A percentile compares a stretch with the other conserved stretches of the same genome.
Evolutionary conservation across 2,888 invertebrate species (phyloP).

Genomic region (Ctena decussata): DNA sequence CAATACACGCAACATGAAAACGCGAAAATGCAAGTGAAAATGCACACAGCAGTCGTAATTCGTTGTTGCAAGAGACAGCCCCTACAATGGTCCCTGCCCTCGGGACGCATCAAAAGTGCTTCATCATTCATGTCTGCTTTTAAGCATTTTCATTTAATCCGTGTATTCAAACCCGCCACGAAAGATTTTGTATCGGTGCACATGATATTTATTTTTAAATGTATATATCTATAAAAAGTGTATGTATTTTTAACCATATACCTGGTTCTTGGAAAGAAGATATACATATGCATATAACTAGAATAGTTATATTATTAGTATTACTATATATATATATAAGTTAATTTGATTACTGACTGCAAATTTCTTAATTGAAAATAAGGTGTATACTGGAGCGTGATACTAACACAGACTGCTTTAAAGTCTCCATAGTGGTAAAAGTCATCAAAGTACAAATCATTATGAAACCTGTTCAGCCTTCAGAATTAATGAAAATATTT

Average conservation of each 20-base stretch:
- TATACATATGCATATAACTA: too few relatives aligned
- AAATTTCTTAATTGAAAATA: too few relatives aligned
- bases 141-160: neutral
- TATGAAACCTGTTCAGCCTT: too few relatives aligned
- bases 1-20: neutral
- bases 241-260: neutral
- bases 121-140: neutral
- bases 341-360: too few relatives aligned
- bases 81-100: neutral
- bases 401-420: too few relatives aligned
- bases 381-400: too few relatives aligned
- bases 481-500: too few relatives aligned
- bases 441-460: too few relatives aligned
- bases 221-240: neutral
- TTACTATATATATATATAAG: too few relatives aligned
- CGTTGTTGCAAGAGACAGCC: neutral
- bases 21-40: neutral
- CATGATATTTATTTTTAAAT: neutral
- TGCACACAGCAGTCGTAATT: neutral
- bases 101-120: neutral
- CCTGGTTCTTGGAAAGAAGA: neutral
- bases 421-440: too few relatives aligned
- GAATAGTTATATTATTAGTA: too few relatives aligned
- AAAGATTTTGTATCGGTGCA: neutral
- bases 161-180: neutral